These are phyloP conservation scores for Syngnathus scovelli DNA, from an alignment of 2,113 vertebrate genomes.

Conservation along the genomic window DNA sequence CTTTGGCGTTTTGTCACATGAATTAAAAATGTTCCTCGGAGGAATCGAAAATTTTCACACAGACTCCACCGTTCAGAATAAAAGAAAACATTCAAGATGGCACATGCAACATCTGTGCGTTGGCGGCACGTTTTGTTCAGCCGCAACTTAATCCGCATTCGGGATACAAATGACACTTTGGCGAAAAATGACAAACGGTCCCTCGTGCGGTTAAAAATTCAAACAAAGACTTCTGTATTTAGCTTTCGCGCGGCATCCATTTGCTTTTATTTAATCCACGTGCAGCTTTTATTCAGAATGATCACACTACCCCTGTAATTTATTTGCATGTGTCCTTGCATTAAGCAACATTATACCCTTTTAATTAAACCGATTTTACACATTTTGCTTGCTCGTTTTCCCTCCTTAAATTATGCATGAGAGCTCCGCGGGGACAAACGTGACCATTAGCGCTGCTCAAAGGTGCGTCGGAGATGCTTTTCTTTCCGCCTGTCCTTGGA, in stretches of 20 bases:
- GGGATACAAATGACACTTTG: background rate
- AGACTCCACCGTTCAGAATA: background rate
- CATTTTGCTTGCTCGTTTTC: constrained; percentile 65
- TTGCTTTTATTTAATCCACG: background rate
- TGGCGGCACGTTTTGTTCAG: constrained; percentile 8
- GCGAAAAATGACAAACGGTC: constrained; percentile 15
- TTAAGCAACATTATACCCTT: constrained; percentile 55
- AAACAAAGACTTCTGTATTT: background rate
- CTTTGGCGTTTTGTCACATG: constrained; percentile 32
- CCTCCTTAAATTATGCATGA: constrained; percentile 72
- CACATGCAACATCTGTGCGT: background rate
- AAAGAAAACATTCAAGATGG: constrained; percentile 12
- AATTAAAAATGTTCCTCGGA: constrained; percentile 19
- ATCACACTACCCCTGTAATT: background rate
- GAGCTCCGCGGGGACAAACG: constrained; percentile 65
- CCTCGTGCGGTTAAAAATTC: constrained; percentile 29
- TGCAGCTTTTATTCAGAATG: background rate
- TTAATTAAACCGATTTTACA: constrained; percentile 63
- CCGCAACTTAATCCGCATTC: background rate
- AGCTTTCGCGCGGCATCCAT: background rate
- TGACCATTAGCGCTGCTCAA: constrained; percentile 76
- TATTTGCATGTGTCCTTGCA: constrained; percentile 37
- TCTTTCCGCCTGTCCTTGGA: constrained; percentile 64
- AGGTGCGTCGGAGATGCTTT: constrained; percentile 52
- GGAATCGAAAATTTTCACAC: constrained; percentile 27